Evolutionary conservation across 2,888 invertebrate genomes (phyloP), one percentile per base, ranked within the genome.

Genomic region (Catocala nupta): DNA sequence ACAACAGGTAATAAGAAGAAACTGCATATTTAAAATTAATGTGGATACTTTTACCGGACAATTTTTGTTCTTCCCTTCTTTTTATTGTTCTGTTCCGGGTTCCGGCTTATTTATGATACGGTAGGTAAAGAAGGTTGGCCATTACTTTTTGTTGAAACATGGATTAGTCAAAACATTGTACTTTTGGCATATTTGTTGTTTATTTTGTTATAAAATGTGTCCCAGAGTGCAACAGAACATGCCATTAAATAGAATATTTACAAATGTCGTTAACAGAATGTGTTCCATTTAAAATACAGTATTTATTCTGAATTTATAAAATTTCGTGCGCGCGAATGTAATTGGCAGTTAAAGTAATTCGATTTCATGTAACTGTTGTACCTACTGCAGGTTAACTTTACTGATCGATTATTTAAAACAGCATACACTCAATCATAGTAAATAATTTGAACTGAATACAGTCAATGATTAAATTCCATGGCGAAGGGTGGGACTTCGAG

Each of bases 21-120:
- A 81, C 71, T 82, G 78, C 71, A 75, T 77, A 65, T 75, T 78
- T 73, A 73, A 76, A 76, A 75, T 73, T 80, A 77, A 75, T 71
- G 74, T 65, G 62, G 65, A 67, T 66, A 66, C 48, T 55, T 62
- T 55, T 53, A 13, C 52, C 50, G 33, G 48, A 55, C 57, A 56
- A 59, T 50, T 61, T 70, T 69, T 71, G 54, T 55, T 50, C 44
- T 33, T 34, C 13, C n/a, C 44, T 59, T 51, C 36, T 61, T 48
- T 45, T 51, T 43, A 53, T 47, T n/a, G 34, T 58, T 10, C 9
- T 45, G 33, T 42, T 43, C 33, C 54, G 25, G 44, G n/a, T 7
- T 44, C 5, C 25, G 44, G 8, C 9, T 44, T 44, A 33, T 54
- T 54, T 44, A 54, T 44, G 44, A 13, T 4, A 34, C 34, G 45